These are phyloP conservation scores for Pipra filicauda DNA, from an alignment of 2,113 vertebrate species.

Conservation along the genomic window DNA sequence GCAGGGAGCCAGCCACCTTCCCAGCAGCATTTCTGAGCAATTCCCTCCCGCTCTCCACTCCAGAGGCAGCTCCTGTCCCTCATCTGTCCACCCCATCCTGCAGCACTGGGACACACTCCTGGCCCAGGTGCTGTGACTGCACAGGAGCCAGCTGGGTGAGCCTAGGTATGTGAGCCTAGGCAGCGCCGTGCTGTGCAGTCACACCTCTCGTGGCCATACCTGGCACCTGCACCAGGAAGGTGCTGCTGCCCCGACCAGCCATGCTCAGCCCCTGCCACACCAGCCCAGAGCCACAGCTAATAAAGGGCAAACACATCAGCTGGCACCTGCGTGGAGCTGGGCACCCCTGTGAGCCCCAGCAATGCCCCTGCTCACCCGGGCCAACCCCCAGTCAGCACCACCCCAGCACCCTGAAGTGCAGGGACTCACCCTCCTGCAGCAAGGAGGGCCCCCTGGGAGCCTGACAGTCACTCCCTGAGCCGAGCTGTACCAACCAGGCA, in stretches of 20 bases:
- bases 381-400: too few species aligned
- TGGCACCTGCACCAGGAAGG: not conserved
- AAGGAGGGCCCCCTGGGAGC: not conserved
- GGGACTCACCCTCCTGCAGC: rapidly evolving
- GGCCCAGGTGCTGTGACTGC: too few species aligned
- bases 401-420: not conserved
- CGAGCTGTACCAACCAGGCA: not conserved
- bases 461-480: not conserved
- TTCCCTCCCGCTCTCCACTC: not conserved
- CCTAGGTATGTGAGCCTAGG: rapidly evolving
- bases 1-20: not conserved
- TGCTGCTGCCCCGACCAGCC: not conserved
- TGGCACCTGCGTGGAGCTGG: rapidly evolving
- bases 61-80: not conserved
- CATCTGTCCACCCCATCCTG: not conserved
- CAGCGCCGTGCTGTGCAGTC: rapidly evolving
- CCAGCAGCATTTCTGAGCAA: rapidly evolving
- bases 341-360: rapidly evolving
- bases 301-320: not conserved
- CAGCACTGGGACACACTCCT: not conserved
- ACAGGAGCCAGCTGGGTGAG: not conserved
- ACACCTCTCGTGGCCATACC: not conserved
- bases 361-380: rapidly evolving
- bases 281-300: not conserved
- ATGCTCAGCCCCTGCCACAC: not conserved